phyloP scores from a whole-genome alignment of 2,113 vertebrate genomes.

The Indicator indicator region DNA sequence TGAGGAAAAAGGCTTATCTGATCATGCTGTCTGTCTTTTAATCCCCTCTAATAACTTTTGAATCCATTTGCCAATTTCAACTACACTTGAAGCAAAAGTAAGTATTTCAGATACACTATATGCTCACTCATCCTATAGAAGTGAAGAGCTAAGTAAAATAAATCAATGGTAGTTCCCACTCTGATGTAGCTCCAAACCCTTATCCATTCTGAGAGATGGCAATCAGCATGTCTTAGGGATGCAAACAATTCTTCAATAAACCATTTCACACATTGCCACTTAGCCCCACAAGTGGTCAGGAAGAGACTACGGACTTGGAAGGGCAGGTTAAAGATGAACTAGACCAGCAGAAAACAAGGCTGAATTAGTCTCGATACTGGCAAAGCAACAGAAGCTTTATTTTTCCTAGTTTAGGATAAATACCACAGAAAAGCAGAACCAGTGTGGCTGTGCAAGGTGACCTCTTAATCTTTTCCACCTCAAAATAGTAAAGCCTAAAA shows the following conservation, averaged over 20 bases:
- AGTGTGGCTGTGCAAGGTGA: background rate
- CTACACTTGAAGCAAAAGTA: background rate
- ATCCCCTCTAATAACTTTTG: constrained; percentile 59
- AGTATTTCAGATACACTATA: background rate
- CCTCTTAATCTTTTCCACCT: background rate
- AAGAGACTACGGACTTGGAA: background rate
- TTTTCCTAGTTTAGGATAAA: background rate
- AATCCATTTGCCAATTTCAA: constrained; percentile 62
- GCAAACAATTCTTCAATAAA: background rate
- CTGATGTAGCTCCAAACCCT: background rate
- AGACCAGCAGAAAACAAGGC: background rate
- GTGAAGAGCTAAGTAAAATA: background rate
- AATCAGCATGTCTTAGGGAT: background rate
- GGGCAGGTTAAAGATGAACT: background rate
- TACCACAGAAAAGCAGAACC: background rate
- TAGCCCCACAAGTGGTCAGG: background rate
- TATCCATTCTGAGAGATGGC: background rate
- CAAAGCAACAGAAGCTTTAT: background rate
- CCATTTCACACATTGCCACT: background rate
- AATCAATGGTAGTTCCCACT: background rate
- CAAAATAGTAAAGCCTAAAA: background rate
- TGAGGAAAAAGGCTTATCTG: constrained; percentile 62
- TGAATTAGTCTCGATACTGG: background rate
- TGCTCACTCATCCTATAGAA: background rate
- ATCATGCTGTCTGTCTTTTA: constrained; percentile 59